Percentiles rank a stretch among this genome's conserved stretches.
Evolutionary conservation across 2,113 vertebrate species (phyloP).

Genomic region (Callorhinus ursinus): DNA sequence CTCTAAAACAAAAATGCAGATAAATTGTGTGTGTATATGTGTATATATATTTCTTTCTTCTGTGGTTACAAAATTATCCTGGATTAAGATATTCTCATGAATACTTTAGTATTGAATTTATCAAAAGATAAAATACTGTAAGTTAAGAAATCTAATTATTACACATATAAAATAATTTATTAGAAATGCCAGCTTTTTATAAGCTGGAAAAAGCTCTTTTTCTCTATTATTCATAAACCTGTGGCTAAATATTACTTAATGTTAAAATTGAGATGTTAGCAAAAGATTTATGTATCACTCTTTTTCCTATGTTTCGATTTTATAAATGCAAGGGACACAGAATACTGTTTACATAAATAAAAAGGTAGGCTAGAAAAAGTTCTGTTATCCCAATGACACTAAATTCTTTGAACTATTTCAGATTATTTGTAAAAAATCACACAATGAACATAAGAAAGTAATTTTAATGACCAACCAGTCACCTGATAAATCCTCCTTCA

Average conservation of each 20-base stretch:
- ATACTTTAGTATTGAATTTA: not conserved
- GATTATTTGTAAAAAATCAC: not conserved
- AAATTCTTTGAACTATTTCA: not conserved
- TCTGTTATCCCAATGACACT: not conserved
- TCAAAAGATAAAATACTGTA: not conserved
- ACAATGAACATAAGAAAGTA: not conserved
- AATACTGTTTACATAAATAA: not conserved
- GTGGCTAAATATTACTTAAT: not conserved
- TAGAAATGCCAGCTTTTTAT: not conserved
- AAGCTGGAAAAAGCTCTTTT: not conserved
- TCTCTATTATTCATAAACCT: not conserved
- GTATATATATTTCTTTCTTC: not conserved
- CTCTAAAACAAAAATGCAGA: not conserved
- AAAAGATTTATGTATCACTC: not conserved
- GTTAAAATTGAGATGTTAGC: not conserved
- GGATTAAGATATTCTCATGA: not conserved
- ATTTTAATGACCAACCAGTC: not conserved
- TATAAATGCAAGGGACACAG: not conserved
- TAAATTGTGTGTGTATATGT: not conserved
- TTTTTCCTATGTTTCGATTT: not conserved
- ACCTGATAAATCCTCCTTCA: not conserved
- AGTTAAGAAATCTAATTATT: not conserved
- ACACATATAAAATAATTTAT: not conserved
- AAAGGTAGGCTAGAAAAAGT: not conserved
- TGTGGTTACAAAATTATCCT: not conserved